Percentiles rank a stretch among this genome's conserved stretches.
Conservation (phyloP, 2,888 invertebrate genomes). For the Tholera decimalis region DNA sequence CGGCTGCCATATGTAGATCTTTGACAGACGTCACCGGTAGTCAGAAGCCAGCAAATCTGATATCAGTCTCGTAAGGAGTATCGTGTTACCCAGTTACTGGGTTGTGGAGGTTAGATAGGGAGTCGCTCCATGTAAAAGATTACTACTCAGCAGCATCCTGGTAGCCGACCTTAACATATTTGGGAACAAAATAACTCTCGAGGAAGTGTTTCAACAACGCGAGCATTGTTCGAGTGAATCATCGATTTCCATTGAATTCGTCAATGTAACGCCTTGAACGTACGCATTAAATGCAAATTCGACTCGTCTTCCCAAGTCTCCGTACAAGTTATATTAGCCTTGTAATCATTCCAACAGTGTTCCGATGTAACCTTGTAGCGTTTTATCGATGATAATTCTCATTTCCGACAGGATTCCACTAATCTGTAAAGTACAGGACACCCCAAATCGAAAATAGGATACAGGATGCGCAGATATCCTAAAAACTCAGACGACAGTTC, state of each 20-base stretch:
- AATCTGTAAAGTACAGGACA: background rate
- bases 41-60: too few relatives aligned
- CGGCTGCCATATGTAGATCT: too few relatives aligned
- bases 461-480: background rate
- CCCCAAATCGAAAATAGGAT: background rate
- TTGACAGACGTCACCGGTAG: too few relatives aligned
- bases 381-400: background rate
- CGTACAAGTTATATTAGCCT: conserved; percentile 8
- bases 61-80: too few relatives aligned
- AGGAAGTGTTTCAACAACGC: too few relatives aligned
- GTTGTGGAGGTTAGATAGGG: too few relatives aligned
- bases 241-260: conserved; percentile 24
- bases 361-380: background rate
- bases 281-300: conserved; percentile 21
- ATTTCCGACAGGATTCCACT: background rate
- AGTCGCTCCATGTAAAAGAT: too few relatives aligned
- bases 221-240: too few relatives aligned
- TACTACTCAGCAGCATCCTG: too few relatives aligned
- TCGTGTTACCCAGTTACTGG: too few relatives aligned
- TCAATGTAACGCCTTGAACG: conserved; percentile 40
- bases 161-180: too few relatives aligned
- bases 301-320: conserved; percentile 1
- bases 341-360: conserved; percentile 1
- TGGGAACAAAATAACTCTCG: background rate
- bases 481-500: background rate